Percentiles rank a stretch among this genome's conserved stretches.
Conservation (phyloP, 2,888 invertebrate genomes). For the Drosophila cracens region DNA sequence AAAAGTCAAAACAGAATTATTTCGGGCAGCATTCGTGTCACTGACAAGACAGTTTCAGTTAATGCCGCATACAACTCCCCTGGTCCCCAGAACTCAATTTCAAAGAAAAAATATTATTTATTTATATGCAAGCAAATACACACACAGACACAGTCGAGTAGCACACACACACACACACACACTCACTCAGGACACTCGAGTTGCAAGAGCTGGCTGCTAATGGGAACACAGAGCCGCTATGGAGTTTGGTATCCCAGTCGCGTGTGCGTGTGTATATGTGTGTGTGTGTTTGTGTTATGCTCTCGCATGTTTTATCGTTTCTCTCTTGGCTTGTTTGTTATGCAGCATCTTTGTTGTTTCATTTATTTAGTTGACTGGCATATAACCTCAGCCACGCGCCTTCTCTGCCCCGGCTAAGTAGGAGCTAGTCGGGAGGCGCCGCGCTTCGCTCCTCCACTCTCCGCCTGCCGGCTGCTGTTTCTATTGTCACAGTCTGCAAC, state of each 20-base stretch:
- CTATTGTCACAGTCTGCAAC: constrained; percentile 79
- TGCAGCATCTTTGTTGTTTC: constrained; percentile 72
- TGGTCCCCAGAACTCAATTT: constrained; percentile 43
- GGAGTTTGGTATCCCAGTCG: constrained; percentile 20
- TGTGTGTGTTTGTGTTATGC: constrained; percentile 27
- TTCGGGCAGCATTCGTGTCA: constrained; percentile 21
- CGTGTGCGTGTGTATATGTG: constrained; percentile 35
- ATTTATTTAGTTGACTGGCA: constrained; percentile 81
- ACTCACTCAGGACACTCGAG: constrained; percentile 52
- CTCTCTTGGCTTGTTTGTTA: constrained; percentile 8
- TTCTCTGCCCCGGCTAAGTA: constrained; percentile 58
- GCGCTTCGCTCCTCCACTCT: neutral
- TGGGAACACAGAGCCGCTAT: constrained; percentile 52
- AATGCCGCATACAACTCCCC: neutral
- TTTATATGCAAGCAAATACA: constrained; percentile 64
- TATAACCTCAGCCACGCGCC: constrained; percentile 73
- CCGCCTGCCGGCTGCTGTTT: constrained; percentile 35
- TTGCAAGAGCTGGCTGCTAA: constrained; percentile 55
- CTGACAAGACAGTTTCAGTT: constrained; percentile 6
- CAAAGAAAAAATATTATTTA: constrained; percentile 64
- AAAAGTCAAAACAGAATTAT: constrained; percentile 35
- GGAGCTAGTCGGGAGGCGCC: constrained; percentile 38
- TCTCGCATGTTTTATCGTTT: constrained; percentile 17
- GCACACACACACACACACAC: constrained; percentile 4
- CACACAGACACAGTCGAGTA: neutral